Evolutionary conservation across 1,140 invertebrate species (phyloP), one percentile per base, ranked within the genome.

Genomic region (Meloidogyne floridensis): DNA sequence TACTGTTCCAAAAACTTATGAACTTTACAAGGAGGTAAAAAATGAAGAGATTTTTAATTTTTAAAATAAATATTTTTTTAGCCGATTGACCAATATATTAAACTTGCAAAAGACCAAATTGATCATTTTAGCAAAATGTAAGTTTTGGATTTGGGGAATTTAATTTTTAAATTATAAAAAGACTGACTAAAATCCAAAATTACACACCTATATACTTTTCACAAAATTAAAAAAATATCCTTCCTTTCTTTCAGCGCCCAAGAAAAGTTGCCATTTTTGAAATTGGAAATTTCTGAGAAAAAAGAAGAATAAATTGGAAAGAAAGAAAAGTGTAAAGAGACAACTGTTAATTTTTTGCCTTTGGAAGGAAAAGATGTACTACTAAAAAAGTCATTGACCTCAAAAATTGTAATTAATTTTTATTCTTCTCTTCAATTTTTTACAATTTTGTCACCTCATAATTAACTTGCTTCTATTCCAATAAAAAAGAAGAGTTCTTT

Each of bases 1-100:
- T 93, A 95, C 96, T 83, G 92, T 98, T 90, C 97, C 97, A 43
- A 98, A 98, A 92, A 94, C 97, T 43, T 98, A 98, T 91, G 96
- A 98, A 92, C 95, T 95, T 91, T 97, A 98, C 93, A 95, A 98
- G 92, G 93, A 94, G 43, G 77, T 79, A 2, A 20, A n/a, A 65
- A 71, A n/a, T n/a, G n/a, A n/a, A 20, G 10, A 10, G 20, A 69
- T 11, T 18, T n/a, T 7, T 15, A 3, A 18, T n/a, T 78, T 47
- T 75, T 18, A n/a, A 4, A 32, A 32, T 32, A 32, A 32, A 32
- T 32, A 32, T 32, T 43, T 43, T n/a, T 18, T 79, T 43, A 79
- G 87, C 95, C 96, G 91, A 96, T 98, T 90, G 96, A 98, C 92
- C 93, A 95, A 90, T 95, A 97, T 91, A 91, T 97, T 85, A 94